Conservation (phyloP, 2,113 vertebrate species). For the Canis aureus region DNA sequence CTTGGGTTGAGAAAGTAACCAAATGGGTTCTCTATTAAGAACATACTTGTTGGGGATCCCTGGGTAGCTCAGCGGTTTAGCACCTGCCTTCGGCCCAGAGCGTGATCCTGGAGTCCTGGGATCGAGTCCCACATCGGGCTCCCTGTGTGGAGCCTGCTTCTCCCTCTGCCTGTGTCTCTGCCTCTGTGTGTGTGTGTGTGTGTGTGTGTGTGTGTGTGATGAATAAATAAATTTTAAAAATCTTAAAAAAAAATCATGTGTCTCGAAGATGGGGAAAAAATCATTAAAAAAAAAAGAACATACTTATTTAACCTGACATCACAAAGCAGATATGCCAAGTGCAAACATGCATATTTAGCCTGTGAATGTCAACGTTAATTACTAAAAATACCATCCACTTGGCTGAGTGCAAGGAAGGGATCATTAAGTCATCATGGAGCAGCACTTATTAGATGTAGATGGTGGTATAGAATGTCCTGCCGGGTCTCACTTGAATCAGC, state of each 20-base stretch:
- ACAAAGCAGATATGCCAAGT: background rate
- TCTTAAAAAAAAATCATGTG: too few species aligned
- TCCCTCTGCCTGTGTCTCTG: too few species aligned
- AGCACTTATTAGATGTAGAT: background rate
- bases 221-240: too few species aligned
- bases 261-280: too few species aligned
- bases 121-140: too few species aligned
- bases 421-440: background rate
- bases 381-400: background rate
- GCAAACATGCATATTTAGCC: background rate
- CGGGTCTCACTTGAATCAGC: background rate
- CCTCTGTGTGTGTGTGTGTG: too few species aligned
- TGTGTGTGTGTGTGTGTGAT: too few species aligned
- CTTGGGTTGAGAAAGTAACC: background rate
- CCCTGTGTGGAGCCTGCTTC: too few species aligned
- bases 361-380: background rate
- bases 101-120: too few species aligned
- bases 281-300: too few species aligned
- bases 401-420: background rate
- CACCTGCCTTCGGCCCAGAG: too few species aligned
- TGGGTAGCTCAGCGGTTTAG: too few species aligned
- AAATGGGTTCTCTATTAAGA: background rate
- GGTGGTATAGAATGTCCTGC: background rate
- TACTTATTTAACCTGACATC: background rate
- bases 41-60: background rate